A percentile compares a stretch with the other conserved stretches of the same genome.
Conservation (phyloP, 64 coral and sea anemone species). For the Montipora efflorescens region DNA sequence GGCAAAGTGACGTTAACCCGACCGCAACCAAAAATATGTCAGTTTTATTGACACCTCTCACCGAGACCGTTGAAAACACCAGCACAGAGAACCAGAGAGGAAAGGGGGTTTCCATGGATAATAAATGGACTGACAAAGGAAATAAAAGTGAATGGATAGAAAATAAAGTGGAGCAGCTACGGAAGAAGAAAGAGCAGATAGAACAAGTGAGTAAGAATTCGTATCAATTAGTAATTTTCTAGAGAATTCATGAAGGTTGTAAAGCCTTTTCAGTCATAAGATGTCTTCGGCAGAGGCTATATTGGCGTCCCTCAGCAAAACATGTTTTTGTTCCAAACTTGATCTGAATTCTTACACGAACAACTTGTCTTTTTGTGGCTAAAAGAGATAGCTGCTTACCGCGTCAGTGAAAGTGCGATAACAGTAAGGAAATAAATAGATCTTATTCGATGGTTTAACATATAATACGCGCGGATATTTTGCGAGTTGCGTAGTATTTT, state of each 20-base stretch:
- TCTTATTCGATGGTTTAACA: too few relatives aligned
- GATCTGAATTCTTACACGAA: too few relatives aligned
- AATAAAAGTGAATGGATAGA: background rate
- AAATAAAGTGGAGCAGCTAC: conserved; percentile 5
- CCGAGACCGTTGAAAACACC: background rate
- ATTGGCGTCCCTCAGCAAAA: too few relatives aligned
- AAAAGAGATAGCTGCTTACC: too few relatives aligned
- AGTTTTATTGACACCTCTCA: background rate
- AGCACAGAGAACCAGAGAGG: background rate
- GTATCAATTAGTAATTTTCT: background rate
- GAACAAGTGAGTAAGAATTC: conserved; percentile 8
- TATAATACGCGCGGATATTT: too few relatives aligned
- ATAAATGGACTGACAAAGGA: background rate
- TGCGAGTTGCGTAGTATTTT: too few relatives aligned
- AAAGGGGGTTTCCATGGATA: background rate
- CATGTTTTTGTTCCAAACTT: too few relatives aligned
- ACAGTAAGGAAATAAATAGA: too few relatives aligned
- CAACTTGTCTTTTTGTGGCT: too few relatives aligned
- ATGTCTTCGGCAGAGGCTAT: too few relatives aligned
- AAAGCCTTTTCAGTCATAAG: too few relatives aligned
- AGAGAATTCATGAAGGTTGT: background rate
- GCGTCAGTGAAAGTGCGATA: too few relatives aligned
- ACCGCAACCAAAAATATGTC: background rate
- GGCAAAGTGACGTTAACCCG: background rate
- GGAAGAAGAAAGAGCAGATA: conserved; percentile 40